Percentiles rank a stretch among this genome's conserved stretches.
Conservation (phyloP, 1,140 invertebrate genomes). For the Leptinotarsa undecemlineata region DNA sequence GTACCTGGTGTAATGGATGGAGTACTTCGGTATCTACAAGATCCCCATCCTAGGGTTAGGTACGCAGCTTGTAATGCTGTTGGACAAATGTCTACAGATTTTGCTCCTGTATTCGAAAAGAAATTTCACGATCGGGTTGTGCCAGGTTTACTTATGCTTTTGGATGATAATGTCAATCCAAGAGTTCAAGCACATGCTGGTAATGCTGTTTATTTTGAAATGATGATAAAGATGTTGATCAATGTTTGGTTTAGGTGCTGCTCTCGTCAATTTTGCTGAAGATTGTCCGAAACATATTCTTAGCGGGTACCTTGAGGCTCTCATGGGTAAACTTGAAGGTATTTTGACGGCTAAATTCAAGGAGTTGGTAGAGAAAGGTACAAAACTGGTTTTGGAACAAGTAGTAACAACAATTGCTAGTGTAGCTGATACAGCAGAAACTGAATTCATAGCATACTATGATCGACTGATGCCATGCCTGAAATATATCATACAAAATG, state of each 20-base stretch:
- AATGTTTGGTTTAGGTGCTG: conserved; percentile 63
- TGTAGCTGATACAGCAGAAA: conserved; percentile 97
- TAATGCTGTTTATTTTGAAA: conserved; percentile 23
- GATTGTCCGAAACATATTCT: conserved; percentile 96
- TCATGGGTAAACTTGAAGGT: conserved; percentile 89
- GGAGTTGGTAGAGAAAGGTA: conserved; percentile 89
- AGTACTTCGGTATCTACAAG: conserved; percentile 48
- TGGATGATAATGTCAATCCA: conserved; percentile 90
- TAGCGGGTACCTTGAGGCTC: conserved; percentile 83
- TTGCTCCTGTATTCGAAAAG: conserved; percentile 95
- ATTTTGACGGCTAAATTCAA: conserved; percentile 93
- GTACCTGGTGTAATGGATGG: conserved; percentile 81
- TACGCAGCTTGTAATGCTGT: conserved; percentile 99
- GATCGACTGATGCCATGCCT: conserved; percentile 92
- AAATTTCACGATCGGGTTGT: conserved; percentile 96
- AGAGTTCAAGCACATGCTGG: conserved; percentile 91
- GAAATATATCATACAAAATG: conserved; percentile 97
- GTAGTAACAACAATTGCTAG: conserved; percentile 97
- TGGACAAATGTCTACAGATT: conserved; percentile 99
- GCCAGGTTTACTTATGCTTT: conserved; percentile 84
- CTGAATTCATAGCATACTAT: conserved; percentile 87
- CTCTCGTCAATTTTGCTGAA: conserved; percentile 98
- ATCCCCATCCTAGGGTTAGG: conserved; percentile 84
- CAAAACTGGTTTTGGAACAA: conserved; percentile 96
- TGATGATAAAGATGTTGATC: neutral